Conservation (phyloP, 2,113 vertebrate species). For the Saccopteryx bilineata region DNA sequence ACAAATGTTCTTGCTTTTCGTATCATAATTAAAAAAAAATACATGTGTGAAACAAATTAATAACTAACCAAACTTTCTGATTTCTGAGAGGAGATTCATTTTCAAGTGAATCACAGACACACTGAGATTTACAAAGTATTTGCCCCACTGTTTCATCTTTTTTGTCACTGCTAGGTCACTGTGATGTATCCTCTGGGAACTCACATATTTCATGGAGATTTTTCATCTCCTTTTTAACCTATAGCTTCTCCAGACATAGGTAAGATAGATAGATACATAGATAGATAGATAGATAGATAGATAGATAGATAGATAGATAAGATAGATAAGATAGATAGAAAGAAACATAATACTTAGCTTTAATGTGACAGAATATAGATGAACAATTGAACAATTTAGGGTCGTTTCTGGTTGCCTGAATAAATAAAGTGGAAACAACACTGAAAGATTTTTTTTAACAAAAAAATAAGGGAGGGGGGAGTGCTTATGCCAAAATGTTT, state of each 20-base stretch:
- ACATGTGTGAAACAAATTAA: slow-evolving; percentile 10
- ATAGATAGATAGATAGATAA: neutral
- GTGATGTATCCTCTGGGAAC: neutral
- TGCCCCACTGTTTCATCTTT: neutral
- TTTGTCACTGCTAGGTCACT: neutral
- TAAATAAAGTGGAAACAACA: neutral
- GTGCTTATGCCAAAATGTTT: neutral
- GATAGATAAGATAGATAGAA: neutral
- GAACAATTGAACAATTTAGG: neutral
- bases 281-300: neutral
- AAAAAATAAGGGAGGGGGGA: neutral
- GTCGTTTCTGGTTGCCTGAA: neutral
- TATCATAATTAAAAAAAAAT: neutral
- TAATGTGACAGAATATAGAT: neutral
- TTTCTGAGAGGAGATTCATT: neutral
- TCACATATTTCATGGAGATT: neutral
- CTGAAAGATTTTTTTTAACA: neutral
- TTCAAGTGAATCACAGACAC: neutral
- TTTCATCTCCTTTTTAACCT: neutral
- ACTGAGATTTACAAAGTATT: neutral
- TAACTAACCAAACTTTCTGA: slow-evolving; percentile 1
- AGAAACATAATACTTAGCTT: neutral
- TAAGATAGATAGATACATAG: neutral
- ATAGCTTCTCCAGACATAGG: neutral
- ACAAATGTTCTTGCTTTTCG: slow-evolving; percentile 44